Evolutionary conservation across 2,113 vertebrate genomes (phyloP), one percentile per base, ranked within the genome.

Genomic region (Nannospalax galili): DNA sequence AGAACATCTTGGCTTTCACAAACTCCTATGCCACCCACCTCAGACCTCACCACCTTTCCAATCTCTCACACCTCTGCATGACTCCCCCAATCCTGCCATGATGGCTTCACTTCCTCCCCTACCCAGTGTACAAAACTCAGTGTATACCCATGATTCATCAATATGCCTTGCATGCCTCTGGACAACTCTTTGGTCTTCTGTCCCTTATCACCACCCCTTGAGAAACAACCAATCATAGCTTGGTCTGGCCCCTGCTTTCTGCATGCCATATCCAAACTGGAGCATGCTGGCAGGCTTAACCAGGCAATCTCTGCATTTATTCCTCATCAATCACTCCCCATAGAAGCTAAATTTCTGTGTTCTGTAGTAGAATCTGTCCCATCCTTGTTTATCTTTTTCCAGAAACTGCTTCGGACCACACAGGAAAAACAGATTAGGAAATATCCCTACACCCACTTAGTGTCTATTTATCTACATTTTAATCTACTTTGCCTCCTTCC

Each of bases 251-350:
- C n/a, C n/a, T 40, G 35, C 24, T 20, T 15, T 78, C 45, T 56
- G 28, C 14, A 2, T 4, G 24, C 42, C 37, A 35, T 24, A 0
- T 4, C 14, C 10, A 32, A 69, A 42, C 70, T 10, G 28, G 0
- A 24, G 11, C 67, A 14, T 37, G 32, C 5, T 40, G 37, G n/a
- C 19, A 1, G n/a, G 52, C n/a, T 35, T 15, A 17, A 37, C 37
- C 0, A 9, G 32, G 58, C 37, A 2, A 11, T 40, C 64, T 16
- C 65, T 12, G 8, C 0, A 26, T 37, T 16, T 1, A 26, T 20
- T 26, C 16, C 20, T 3, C 35, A 48, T 37, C 52, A 37, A 48
- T 17, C 12, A 37, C 60, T 62, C 12, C 22, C 64, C 26, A 58
- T 5, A 2, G 10, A 26, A 22, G 79, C 45, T 30, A 28, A 35